These are phyloP conservation scores for Smutsia temminckii DNA, from an alignment of 2,797 vertebrate genomes.

Conservation along the genomic window DNA sequence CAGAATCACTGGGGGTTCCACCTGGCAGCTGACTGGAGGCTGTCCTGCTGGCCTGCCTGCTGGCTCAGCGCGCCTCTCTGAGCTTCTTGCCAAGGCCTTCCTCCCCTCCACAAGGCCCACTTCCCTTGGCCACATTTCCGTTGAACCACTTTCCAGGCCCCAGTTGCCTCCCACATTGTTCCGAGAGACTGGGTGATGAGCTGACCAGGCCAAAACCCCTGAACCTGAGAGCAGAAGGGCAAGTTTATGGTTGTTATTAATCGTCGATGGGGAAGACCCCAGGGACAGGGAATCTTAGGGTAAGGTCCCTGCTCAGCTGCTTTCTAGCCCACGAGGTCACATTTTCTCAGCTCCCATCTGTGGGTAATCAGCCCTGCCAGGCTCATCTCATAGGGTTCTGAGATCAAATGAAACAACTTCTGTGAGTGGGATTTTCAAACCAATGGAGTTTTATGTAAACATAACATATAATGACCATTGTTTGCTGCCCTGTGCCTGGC, in stretches of 20 bases:
- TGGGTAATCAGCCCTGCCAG: not conserved
- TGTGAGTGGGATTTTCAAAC: not conserved
- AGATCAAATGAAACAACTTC: not conserved
- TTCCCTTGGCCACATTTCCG: not conserved
- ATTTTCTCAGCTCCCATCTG: not conserved
- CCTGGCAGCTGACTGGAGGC: not conserved
- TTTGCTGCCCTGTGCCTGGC: not conserved
- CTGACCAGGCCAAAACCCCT: not conserved
- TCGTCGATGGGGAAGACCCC: too few species aligned
- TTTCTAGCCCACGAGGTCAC: not conserved
- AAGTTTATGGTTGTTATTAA: accelerated
- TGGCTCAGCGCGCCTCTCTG: not conserved
- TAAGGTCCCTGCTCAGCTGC: not conserved
- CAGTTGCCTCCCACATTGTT: not conserved
- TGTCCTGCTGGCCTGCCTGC: not conserved
- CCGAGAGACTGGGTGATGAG: not conserved
- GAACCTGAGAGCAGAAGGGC: not conserved
- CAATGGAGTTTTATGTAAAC: accelerated
- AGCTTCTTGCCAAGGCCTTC: not conserved
- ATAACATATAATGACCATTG: not conserved
- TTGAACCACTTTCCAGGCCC: not conserved
- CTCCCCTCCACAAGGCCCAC: not conserved
- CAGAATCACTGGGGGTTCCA: not conserved
- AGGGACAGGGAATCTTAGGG: not conserved
- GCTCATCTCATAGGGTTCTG: not conserved